Percentiles rank a stretch among this genome's conserved stretches.
These are phyloP conservation scores for Meandrina meandrites DNA, from an alignment of 92 coral and sea anemone species.

Conservation along the genomic window DNA sequence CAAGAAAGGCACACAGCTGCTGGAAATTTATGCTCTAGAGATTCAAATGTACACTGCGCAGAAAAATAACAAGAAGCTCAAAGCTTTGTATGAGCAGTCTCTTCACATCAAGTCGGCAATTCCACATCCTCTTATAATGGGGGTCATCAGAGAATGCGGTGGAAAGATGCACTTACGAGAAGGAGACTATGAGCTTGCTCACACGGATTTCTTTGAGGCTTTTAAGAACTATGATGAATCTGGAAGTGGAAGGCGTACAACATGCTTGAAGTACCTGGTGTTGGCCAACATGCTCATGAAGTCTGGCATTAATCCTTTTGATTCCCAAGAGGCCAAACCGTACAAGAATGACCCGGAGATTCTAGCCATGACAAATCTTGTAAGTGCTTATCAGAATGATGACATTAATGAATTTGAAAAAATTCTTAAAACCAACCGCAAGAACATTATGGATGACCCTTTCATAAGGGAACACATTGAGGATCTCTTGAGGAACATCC, in stretches of 20 bases:
- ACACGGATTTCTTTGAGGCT: conserved; percentile 99
- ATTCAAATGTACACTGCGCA: conserved; percentile 99
- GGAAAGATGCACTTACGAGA: conserved; percentile 99
- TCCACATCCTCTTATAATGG: conserved; percentile 98
- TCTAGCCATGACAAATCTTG: conserved; percentile 96
- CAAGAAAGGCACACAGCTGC: conserved; percentile 93
- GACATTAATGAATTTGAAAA: conserved; percentile 99
- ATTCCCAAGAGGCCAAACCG: conserved; percentile 98
- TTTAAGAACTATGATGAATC: conserved; percentile 99
- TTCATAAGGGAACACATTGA: conserved; percentile 98
- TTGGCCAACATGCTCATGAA: conserved; percentile 99
- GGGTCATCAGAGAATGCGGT: conserved; percentile 98
- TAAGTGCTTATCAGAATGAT: conserved; percentile 97
- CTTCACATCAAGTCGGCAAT: conserved; percentile 99
- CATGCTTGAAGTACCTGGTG: conserved; percentile 93
- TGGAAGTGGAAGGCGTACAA: conserved; percentile 95
- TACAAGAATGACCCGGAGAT: conserved; percentile 97
- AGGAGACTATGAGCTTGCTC: conserved; percentile 95
- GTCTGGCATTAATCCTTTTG: conserved; percentile 99
- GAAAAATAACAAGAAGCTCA: conserved; percentile 43
- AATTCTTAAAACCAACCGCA: conserved; percentile 95
- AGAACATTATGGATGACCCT: conserved; percentile 98
- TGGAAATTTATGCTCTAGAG: conserved; percentile 97
- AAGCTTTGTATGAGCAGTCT: conserved; percentile 94
- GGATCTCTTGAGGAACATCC: conserved; percentile 93